Conservation (phyloP, 2,113 vertebrate species). For the Diadophis punctatus region DNA sequence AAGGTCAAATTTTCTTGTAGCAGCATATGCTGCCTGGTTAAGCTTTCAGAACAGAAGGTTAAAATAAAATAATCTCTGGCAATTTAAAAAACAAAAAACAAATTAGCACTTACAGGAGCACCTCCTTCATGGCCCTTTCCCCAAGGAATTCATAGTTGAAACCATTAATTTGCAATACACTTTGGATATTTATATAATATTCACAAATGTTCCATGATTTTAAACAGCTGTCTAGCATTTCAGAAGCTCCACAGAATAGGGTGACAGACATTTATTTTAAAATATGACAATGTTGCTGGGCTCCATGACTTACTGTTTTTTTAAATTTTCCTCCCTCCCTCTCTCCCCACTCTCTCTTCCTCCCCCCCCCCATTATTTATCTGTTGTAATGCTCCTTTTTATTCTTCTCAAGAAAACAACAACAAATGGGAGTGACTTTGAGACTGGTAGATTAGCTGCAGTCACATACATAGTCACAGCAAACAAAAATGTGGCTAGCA, state of each 20-base stretch:
- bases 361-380: background rate
- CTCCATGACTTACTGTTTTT: background rate
- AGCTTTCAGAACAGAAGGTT: conserved; percentile 1
- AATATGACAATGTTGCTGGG: background rate
- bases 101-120: background rate
- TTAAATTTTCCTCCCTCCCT: background rate
- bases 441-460: background rate
- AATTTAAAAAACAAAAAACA: conserved; percentile 15
- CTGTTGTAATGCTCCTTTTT: background rate
- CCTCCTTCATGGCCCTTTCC: background rate
- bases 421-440: background rate
- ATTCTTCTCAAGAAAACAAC: background rate
- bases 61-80: conserved; percentile 22
- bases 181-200: background rate
- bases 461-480: background rate
- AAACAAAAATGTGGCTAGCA: background rate
- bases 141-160: background rate
- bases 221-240: background rate
- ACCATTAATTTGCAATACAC: background rate
- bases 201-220: background rate
- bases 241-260: background rate
- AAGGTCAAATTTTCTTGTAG: conserved; percentile 5
- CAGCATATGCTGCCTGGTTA: conserved; percentile 16
- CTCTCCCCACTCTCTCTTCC: background rate
- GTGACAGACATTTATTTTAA: background rate